Conservation (phyloP, 1,140 invertebrate species). For the Halyomorpha halys region DNA sequence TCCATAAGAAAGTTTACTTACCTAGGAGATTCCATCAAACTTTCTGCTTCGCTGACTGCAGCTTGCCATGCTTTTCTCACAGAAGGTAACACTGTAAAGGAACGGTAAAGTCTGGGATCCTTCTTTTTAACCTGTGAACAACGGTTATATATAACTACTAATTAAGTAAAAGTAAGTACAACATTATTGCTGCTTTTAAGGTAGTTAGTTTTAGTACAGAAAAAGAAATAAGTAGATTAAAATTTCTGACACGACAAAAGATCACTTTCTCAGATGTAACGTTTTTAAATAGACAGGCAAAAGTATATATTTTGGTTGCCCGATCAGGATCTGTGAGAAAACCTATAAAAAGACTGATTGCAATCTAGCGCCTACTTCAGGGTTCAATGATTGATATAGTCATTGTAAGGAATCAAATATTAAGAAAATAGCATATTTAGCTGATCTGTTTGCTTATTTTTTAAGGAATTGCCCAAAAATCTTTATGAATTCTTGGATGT, state of each 20-base stretch:
- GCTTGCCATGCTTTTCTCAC: constrained; percentile 46
- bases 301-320: too few relatives aligned
- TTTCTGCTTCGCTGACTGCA: constrained; percentile 50
- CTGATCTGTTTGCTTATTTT: too few relatives aligned
- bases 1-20: background rate
- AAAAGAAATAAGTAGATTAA: constrained; percentile 6
- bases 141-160: background rate
- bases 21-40: constrained; percentile 28
- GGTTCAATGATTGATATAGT: too few relatives aligned
- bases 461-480: too few relatives aligned
- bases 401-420: too few relatives aligned
- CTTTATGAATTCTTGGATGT: too few relatives aligned
- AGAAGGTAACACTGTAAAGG: constrained; percentile 40
- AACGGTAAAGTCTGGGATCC: constrained; percentile 40
- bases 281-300: constrained; percentile 35
- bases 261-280: constrained; percentile 3
- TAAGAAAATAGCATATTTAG: too few relatives aligned
- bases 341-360: too few relatives aligned
- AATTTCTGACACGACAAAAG: constrained; percentile 11
- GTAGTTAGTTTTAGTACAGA: background rate
- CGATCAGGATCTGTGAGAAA: too few relatives aligned
- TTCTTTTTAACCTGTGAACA: constrained; percentile 42
- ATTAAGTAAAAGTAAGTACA: background rate
- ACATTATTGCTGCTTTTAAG: background rate
- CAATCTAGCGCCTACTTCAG: too few relatives aligned